Base-by-base conservation (phyloP, 2,888 invertebrate genomes). In the Petrolisthes cinctipes region DNA sequence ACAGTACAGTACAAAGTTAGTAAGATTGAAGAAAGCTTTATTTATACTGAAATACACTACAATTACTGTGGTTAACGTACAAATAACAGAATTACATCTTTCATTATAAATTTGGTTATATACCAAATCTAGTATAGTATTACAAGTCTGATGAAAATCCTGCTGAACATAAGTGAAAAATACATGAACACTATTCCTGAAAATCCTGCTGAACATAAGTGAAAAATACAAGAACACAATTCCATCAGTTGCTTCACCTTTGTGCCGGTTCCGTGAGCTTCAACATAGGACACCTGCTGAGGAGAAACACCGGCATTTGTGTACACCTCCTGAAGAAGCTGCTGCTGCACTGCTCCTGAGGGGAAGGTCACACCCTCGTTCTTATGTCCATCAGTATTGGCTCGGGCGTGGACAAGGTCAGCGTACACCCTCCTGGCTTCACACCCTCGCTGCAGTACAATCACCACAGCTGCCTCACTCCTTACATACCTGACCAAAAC, bases 211-310 rank as follows among this genome's bases (percentile, higher is more conserved):
- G 37, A 37, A 37, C 37, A 0, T 37, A 37, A 37, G 37, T 37
- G 37, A 37, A 37, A 37, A 37, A 37, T 37, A 0, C 37, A 37
- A 1, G 37, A 37, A 0, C 37, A 37, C 2, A 1, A 37, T 37
- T 37, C 2, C 37, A 0, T 37, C 1, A 37, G 37, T 75, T 75
- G 37, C 4, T 86, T 88, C 91, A 95, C 96, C 94, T 98, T 98
- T 11, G 99, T 99, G 88, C 99, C 99, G 37, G 99, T 99, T 86
- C 99, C 99, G 93, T 99, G 99, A 83, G 99, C 98, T 93, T 99
- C 99, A 2, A 99, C 96, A 93, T 99, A 99, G 4, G 94, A 94
- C 0, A 99, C 97, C 86, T 96, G 96, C 82, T 94, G 93, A 5
- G 99, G 99, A 91, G 96, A 95, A 84, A 99, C 93, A 0, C 95